Evolutionary conservation across 2,113 vertebrate genomes (phyloP).

Genomic region (Silurus meridionalis): DNA sequence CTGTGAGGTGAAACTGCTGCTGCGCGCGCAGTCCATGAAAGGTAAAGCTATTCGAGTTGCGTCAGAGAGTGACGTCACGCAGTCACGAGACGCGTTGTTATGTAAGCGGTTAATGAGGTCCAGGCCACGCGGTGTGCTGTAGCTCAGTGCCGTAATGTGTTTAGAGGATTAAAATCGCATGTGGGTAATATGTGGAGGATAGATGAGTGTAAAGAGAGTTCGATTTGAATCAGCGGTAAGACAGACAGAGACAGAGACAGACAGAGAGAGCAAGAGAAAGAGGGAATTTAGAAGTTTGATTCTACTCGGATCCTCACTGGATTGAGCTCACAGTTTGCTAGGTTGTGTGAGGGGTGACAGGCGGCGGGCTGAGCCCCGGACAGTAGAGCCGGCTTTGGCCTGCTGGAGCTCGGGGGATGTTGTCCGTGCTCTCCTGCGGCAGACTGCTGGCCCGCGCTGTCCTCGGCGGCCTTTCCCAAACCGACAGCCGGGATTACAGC

Average conservation of each 20-base stretch:
- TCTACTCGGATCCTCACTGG: not conserved
- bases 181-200: not conserved
- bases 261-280: not conserved
- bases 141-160: not conserved
- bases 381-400: constrained; percentile 10
- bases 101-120: not conserved
- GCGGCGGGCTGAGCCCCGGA: not conserved
- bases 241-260: not conserved
- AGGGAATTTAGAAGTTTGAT: not conserved
- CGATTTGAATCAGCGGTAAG: not conserved
- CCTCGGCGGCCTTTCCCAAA: constrained; percentile 94
- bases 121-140: not conserved
- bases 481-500: constrained; percentile 93
- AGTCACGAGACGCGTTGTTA: constrained; percentile 67
- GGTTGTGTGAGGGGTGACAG: too few relatives aligned
- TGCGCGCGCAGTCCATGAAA: constrained; percentile 38
- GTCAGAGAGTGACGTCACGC: constrained; percentile 73
- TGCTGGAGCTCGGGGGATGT: constrained; percentile 74
- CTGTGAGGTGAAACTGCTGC: not conserved
- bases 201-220: not conserved
- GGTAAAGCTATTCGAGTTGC: constrained; percentile 54
- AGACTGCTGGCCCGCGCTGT: constrained; percentile 96
- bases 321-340: not conserved
- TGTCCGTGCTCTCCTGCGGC: constrained; percentile 96
- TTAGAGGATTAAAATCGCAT: not conserved